Evolutionary conservation across 2,888 invertebrate species (phyloP), one percentile per base, ranked within the genome.

Genomic region (Caenorhabditis drosophilae): DNA sequence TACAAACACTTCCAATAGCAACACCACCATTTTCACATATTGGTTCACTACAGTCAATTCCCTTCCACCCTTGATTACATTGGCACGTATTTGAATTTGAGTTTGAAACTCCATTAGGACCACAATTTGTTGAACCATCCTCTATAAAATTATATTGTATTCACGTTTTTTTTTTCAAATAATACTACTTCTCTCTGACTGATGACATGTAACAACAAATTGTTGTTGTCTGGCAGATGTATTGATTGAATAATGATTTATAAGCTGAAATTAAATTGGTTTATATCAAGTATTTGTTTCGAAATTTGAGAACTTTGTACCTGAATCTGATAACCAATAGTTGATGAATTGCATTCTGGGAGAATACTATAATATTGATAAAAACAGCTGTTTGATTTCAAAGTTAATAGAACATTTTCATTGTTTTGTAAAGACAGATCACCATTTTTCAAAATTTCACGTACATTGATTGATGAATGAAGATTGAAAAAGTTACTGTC

Each of bases 301-400:
- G 12, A 31, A 9, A 31, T 31, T 31, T 31, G 6, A 12, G 12
- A 31, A 9, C 12, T 9, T 31, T 31, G 7, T 23, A 63, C 63
- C 31, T 53, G 52, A 11, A 42, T 48, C 50, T 63, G 63, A 27
- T 63, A 63, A 1, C 57, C 63, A 53, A 63, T 40, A n/a, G 26
- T 11, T 12, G 16, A 11, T 15, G 40, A n/a, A 3, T 48, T 34
- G 35, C 63, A 63, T 2, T 54, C 53, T 16, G 49, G 23, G 2
- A 63, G 18, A 15, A n/a, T 20, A 1, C 49, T 40, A 38, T 53
- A 63, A 27, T 58, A 23, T 6, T 31, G 27, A 48, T 38, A 63
- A 1, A 57, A 45, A 22, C 62, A 62, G 16, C 20, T 11, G 0
- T 15, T 20, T 6, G 9, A 36, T 40, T 62, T 62, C n/a, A n/a